These are phyloP conservation scores for Platalea minor DNA, from an alignment of 2,797 vertebrate genomes.

Conservation along the genomic window DNA sequence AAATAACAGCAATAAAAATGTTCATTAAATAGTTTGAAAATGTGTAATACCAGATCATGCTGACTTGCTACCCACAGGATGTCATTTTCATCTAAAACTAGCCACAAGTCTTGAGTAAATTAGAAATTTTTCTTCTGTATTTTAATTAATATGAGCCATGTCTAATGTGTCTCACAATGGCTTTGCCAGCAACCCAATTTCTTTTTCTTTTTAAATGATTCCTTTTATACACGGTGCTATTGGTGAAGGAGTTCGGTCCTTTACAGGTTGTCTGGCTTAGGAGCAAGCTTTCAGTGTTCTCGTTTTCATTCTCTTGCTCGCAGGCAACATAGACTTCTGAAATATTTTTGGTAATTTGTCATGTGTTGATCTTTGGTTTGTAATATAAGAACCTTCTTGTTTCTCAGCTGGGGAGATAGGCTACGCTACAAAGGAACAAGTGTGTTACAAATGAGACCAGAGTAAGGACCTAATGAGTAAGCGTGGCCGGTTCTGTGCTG, in stretches of 20 bases:
- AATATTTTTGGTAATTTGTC: not conserved
- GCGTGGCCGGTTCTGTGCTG: not conserved
- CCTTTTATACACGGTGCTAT: not conserved
- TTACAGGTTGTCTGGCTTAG: not conserved
- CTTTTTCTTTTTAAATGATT: not conserved
- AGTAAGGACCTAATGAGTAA: not conserved
- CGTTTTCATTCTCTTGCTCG: not conserved
- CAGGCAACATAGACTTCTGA: not conserved
- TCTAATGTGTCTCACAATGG: not conserved
- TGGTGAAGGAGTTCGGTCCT: not conserved
- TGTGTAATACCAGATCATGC: not conserved
- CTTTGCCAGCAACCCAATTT: not conserved
- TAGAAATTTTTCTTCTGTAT: not conserved
- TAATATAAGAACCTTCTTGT: not conserved
- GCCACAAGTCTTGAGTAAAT: not conserved
- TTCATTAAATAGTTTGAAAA: not conserved
- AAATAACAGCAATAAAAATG: not conserved
- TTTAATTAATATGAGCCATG: not conserved
- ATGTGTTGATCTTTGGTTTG: not conserved
- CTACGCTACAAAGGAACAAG: not conserved
- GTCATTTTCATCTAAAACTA: not conserved
- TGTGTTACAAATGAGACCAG: not conserved
- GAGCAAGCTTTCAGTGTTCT: not conserved
- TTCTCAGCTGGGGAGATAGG: not conserved
- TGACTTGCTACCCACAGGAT: not conserved